Conservation (phyloP, 1,140 invertebrate genomes). For the Ctenoplectra terminalis region DNA sequence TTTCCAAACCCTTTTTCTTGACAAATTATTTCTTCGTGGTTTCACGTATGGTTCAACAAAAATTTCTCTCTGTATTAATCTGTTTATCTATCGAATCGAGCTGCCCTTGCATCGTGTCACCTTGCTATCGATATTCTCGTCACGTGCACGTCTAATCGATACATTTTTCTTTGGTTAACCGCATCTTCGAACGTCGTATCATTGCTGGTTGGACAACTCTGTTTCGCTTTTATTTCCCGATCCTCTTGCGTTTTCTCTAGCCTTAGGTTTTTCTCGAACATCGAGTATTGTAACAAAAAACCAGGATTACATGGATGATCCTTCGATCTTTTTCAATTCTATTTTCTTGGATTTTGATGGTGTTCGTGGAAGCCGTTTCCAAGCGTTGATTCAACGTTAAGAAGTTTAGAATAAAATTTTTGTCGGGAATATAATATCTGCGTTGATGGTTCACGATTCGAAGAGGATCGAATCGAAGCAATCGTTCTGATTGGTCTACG, state of each 20-base stretch:
- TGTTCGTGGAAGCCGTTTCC: too few relatives aligned
- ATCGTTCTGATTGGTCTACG: too few relatives aligned
- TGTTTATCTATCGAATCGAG: neutral
- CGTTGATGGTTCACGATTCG: neutral
- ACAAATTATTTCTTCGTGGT: neutral
- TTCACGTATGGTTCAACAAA: too few relatives aligned
- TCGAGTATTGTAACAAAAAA: neutral
- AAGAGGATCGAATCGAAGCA: too few relatives aligned
- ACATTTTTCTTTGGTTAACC: conserved; percentile 49
- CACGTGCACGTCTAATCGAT: conserved; percentile 21
- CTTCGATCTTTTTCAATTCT: neutral
- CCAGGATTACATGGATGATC: neutral
- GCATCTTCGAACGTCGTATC: conserved; percentile 31
- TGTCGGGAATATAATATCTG: neutral
- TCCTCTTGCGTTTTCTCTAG: neutral
- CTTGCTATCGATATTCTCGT: conserved; percentile 50
- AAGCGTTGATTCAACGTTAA: too few relatives aligned
- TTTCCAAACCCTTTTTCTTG: neutral
- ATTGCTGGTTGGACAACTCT: neutral
- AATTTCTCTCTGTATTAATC: neutral
- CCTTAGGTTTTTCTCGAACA: neutral
- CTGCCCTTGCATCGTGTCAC: conserved; percentile 22
- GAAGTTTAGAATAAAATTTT: too few relatives aligned
- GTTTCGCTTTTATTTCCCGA: neutral
- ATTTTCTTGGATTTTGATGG: too few relatives aligned